These are phyloP conservation scores for Pollimyrus isidori DNA, from an alignment of 2,113 vertebrate species.

Conservation along the genomic window DNA sequence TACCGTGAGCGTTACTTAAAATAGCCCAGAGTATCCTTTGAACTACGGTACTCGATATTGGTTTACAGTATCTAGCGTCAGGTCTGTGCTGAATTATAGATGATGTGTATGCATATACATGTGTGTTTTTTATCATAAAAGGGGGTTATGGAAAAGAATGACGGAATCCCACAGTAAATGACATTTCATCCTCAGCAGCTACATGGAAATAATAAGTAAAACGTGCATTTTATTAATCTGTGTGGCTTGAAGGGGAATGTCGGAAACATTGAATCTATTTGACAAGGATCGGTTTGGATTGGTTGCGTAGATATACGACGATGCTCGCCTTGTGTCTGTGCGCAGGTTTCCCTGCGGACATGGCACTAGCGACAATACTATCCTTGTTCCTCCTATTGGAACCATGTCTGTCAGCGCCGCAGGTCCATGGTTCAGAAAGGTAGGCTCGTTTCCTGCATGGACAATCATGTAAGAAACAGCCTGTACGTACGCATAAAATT, in stretches of 20 bases:
- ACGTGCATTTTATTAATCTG: neutral
- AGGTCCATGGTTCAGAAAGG: slow-evolving; percentile 39
- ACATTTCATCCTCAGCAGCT: neutral
- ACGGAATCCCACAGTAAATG: neutral
- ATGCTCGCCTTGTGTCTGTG: neutral
- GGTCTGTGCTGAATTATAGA: neutral
- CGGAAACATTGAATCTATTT: neutral
- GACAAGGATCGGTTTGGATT: neutral
- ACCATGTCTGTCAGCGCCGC: slow-evolving; percentile 45
- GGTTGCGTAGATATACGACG: neutral
- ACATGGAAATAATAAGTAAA: neutral
- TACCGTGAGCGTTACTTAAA: neutral
- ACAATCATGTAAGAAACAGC: neutral
- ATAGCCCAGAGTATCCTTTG: neutral
- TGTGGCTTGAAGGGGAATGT: neutral
- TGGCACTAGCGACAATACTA: slow-evolving; percentile 30
- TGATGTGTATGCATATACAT: neutral
- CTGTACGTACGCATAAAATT: neutral
- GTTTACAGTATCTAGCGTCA: neutral
- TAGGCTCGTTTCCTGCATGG: slow-evolving; percentile 19
- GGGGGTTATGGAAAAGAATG: neutral
- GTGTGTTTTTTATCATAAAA: neutral
- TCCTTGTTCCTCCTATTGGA: slow-evolving; percentile 39
- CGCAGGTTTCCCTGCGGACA: slow-evolving; percentile 37
- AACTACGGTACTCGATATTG: neutral